Conservation (phyloP, 2,888 invertebrate genomes). For the Pandemis heparana region DNA sequence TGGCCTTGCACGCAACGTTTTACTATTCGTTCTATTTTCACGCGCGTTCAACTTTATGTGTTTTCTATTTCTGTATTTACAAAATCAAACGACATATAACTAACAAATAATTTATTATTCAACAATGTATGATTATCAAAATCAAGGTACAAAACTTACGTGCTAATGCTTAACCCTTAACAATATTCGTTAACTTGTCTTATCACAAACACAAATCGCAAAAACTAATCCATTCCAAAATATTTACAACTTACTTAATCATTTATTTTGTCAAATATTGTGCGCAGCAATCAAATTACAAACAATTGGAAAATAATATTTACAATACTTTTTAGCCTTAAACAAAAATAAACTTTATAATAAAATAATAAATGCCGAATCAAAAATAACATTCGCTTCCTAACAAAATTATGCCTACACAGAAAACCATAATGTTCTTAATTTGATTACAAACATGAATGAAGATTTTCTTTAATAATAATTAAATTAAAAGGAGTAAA, state of each 20-base stretch:
- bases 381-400: conserved; percentile 23
- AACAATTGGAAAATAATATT: conserved; percentile 35
- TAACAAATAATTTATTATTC: conserved; percentile 47
- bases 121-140: conserved; percentile 46
- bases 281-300: conserved; percentile 20
- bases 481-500: not conserved
- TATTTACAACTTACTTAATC: conserved; percentile 49
- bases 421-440: not conserved
- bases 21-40: conserved; percentile 18
- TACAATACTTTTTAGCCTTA: conserved; percentile 40
- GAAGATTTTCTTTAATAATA: conserved; percentile 2
- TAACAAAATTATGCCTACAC: conserved; percentile 12
- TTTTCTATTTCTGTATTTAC: not conserved
- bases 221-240: conserved; percentile 36
- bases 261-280: conserved; percentile 35
- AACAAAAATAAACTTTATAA: conserved; percentile 30
- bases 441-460: not conserved
- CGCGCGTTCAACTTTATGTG: conserved; percentile 12
- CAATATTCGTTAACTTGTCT: conserved; percentile 55
- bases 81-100: conserved; percentile 19
- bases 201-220: conserved; percentile 61
- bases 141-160: conserved; percentile 44
- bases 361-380: conserved; percentile 57
- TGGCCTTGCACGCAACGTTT: conserved; percentile 27
- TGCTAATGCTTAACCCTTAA: not conserved